Conservation (phyloP, 1,140 invertebrate species). For the Vanessa tameamea region DNA sequence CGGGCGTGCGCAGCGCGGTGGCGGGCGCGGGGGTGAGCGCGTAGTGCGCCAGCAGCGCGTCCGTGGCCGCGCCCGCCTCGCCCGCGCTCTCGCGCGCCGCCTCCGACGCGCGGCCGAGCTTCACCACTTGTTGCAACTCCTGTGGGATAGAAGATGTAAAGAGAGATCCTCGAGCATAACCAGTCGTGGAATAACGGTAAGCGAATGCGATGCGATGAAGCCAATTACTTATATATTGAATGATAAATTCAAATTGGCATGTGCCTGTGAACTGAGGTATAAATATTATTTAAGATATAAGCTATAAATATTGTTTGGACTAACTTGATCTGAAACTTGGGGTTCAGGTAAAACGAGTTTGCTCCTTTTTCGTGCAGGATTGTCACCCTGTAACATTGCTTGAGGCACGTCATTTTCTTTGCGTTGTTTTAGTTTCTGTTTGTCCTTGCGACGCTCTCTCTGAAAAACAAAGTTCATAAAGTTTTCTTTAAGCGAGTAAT, state of each 20-base stretch:
- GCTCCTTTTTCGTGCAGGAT: constrained; percentile 95
- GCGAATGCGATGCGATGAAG: no score
- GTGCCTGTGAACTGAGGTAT: no score
- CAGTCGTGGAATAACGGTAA: no score
- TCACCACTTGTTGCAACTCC: constrained; percentile 96
- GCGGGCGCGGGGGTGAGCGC: constrained; percentile 89
- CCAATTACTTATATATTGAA: no score
- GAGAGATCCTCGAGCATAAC: no score
- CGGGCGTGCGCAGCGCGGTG: constrained; percentile 93
- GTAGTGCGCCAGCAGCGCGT: constrained; percentile 95
- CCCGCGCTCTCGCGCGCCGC: constrained; percentile 94
- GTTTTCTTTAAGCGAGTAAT: no score
- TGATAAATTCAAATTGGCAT: no score
- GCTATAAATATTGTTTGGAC: background rate
- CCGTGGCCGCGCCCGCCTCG: constrained; percentile 89
- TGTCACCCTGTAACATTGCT: constrained; percentile 93
- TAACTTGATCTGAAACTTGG: constrained; percentile 95
- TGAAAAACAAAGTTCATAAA: constrained; percentile 41
- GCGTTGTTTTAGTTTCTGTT: constrained; percentile 94
- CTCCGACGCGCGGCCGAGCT: constrained; percentile 97
- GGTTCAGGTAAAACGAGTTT: constrained; percentile 98
- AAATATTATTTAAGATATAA: no score
- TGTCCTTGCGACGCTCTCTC: constrained; percentile 93
- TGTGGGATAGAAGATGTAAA: constrained; percentile 38
- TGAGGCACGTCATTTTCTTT: constrained; percentile 98